Evolutionary conservation across 2,888 invertebrate genomes (phyloP).

Genomic region (Cantharis nigra): DNA sequence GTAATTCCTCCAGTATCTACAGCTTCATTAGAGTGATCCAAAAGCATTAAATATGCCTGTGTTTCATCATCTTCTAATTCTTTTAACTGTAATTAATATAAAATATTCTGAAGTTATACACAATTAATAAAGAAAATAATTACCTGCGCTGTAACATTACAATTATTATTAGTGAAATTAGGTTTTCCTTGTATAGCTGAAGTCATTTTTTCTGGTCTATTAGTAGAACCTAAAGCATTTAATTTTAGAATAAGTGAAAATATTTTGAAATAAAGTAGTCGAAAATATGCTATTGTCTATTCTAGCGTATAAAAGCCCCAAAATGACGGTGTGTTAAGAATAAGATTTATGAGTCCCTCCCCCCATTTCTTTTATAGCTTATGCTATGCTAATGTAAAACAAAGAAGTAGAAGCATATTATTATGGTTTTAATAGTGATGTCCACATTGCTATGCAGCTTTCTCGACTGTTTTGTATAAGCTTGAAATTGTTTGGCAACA

Average conservation of each 20-base stretch:
- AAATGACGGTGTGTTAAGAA: too few relatives aligned
- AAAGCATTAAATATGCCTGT: constrained; percentile 45
- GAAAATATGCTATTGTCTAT: too few relatives aligned
- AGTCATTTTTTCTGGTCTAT: not conserved
- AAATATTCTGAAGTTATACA: not conserved
- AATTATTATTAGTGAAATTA: not conserved
- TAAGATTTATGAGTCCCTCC: too few relatives aligned
- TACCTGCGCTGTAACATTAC: not conserved
- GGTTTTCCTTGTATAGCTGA: not conserved
- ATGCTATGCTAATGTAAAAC: too few relatives aligned
- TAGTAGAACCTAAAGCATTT: not conserved
- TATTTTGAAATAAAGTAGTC: too few relatives aligned
- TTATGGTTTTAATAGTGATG: too few relatives aligned
- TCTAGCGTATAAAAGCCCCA: too few relatives aligned
- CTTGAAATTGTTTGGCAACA: too few relatives aligned
- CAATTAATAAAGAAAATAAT: not conserved
- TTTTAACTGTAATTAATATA: not conserved
- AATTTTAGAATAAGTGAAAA: not conserved
- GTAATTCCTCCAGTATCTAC: constrained; percentile 63
- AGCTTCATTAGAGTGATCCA: constrained; percentile 53
- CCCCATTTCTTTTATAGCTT: too few relatives aligned
- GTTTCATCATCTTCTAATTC: constrained; percentile 58
- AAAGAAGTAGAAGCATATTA: too few relatives aligned
- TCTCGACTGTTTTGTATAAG: too few relatives aligned
- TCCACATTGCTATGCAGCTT: too few relatives aligned